These are phyloP conservation scores for Orthosia gothica DNA, from an alignment of 2,888 invertebrate genomes.

Conservation along the genomic window DNA sequence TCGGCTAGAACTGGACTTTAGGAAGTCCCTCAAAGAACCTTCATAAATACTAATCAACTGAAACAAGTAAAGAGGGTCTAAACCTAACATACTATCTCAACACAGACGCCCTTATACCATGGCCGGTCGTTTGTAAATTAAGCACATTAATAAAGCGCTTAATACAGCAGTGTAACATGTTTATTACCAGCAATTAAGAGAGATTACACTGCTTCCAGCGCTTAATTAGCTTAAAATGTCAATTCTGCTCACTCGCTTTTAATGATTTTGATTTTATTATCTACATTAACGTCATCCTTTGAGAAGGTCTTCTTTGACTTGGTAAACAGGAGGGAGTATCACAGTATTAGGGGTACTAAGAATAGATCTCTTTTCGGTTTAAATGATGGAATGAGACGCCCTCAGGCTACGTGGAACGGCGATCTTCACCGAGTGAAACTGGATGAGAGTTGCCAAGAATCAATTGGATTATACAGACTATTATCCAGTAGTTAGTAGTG, in stretches of 20 bases:
- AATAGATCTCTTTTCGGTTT: not conserved
- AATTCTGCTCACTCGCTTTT: conserved; percentile 61
- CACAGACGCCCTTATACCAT: conserved; percentile 2
- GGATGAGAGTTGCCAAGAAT: too few species aligned
- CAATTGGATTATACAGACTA: too few species aligned
- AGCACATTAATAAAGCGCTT: conserved; percentile 66
- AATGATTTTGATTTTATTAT: conserved; percentile 63
- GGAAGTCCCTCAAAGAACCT: conserved; percentile 8
- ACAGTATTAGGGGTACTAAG: not conserved
- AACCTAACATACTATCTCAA: not conserved
- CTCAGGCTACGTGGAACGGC: too few species aligned
- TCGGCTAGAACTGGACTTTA: not conserved
- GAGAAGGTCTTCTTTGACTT: not conserved
- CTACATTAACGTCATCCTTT: conserved; percentile 22
- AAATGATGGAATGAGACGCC: too few species aligned
- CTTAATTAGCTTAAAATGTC: conserved; percentile 65
- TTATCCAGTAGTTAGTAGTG: too few species aligned
- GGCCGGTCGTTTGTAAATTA: conserved; percentile 54
- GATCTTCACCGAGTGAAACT: too few species aligned
- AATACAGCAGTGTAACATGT: conserved; percentile 62
- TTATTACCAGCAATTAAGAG: conserved; percentile 61
- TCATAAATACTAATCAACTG: conserved; percentile 13
- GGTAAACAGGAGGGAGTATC: not conserved
- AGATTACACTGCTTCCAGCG: conserved; percentile 63
- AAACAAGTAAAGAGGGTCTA: not conserved